phyloP scores from a whole-genome alignment of 2,113 vertebrate species.

The Holacanthus passer region DNA sequence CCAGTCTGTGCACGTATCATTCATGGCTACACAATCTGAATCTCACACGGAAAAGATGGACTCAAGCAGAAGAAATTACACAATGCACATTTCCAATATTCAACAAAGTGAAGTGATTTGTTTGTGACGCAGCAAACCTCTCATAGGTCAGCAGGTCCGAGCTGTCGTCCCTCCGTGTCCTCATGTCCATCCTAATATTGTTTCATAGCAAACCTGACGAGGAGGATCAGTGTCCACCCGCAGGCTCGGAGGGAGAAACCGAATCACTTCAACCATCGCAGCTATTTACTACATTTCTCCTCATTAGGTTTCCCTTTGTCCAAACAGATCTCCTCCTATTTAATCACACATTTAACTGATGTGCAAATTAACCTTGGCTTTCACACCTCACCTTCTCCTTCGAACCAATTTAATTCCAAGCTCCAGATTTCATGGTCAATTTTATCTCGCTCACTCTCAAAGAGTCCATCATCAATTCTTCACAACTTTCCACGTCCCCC shows the following conservation, averaged over 20 bases:
- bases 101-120: neutral
- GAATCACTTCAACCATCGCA: slow-evolving; percentile 53
- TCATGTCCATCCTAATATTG: neutral
- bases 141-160: neutral
- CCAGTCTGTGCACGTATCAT: neutral
- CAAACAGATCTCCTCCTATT: slow-evolving; percentile 71
- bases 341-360: slow-evolving; percentile 82
- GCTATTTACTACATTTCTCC: slow-evolving; percentile 57
- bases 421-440: slow-evolving; percentile 88
- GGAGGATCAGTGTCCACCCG: neutral
- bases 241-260: slow-evolving; percentile 9
- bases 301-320: slow-evolving; percentile 69
- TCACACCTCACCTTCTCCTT: slow-evolving; percentile 70
- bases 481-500: slow-evolving; percentile 85
- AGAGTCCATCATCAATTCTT: slow-evolving; percentile 87
- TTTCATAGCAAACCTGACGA: neutral
- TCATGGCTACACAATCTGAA: neutral
- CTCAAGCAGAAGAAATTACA: neutral
- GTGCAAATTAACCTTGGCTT: slow-evolving; percentile 84
- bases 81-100: neutral
- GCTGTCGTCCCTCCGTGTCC: neutral
- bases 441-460: slow-evolving; percentile 85
- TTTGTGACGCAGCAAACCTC: neutral
- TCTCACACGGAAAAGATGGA: neutral
- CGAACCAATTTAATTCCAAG: slow-evolving; percentile 85